Conservation (phyloP, 2,888 invertebrate species). For the Polia nebulosa region DNA sequence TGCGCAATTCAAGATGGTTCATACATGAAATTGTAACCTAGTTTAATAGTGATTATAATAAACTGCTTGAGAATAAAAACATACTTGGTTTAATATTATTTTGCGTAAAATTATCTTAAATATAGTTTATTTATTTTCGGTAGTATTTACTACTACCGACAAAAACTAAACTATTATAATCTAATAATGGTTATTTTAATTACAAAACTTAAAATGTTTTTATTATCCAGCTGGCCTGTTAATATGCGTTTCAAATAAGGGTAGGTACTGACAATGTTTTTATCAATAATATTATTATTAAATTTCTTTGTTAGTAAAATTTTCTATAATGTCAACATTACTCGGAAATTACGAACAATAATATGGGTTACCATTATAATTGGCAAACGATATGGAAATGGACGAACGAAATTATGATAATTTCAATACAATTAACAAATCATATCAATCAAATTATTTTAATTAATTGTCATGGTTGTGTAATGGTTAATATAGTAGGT, state of each 20-base stretch:
- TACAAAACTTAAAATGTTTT: conserved; percentile 11
- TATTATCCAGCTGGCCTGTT: conserved; percentile 17
- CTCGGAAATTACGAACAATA: conserved; percentile 32
- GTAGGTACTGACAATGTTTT: conserved; percentile 4
- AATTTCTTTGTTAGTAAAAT: conserved; percentile 44
- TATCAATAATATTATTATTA: conserved; percentile 21
- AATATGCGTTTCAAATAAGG: conserved; percentile 35
- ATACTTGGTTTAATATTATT: no score
- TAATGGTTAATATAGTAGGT: conserved; percentile 4
- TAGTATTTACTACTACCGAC: no score
- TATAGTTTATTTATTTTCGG: no score
- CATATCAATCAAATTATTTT: conserved; percentile 43
- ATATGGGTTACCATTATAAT: conserved; percentile 34
- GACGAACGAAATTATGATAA: conserved; percentile 43
- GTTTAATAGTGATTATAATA: no score
- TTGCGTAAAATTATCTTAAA: no score
- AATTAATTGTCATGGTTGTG: conserved; percentile 25
- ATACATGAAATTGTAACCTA: background rate
- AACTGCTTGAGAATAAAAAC: background rate
- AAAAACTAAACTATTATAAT: no score
- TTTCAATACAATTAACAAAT: conserved; percentile 41
- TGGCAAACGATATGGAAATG: conserved; percentile 51
- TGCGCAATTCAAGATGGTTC: background rate
- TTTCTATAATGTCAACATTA: conserved; percentile 37
- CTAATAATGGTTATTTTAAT: conserved; percentile 9